phyloP scores from a whole-genome alignment of 2,797 vertebrate species.

The Alauda arvensis region DNA sequence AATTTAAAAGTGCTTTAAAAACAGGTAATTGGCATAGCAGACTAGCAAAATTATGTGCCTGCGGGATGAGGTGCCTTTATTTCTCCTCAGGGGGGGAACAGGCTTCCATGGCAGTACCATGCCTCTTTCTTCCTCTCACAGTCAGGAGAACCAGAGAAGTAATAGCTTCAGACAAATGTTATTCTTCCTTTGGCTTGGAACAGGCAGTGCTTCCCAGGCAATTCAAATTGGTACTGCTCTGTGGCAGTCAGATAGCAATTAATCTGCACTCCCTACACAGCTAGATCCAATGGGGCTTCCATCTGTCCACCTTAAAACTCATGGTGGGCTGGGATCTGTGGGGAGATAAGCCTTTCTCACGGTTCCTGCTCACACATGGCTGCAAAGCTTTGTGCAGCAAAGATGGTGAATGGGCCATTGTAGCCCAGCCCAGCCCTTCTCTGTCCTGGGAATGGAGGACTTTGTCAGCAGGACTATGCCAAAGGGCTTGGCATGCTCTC shows the following conservation, averaged over 20 bases:
- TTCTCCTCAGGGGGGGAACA: not conserved
- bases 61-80: constrained; percentile 20
- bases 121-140: not conserved
- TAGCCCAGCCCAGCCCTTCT: not conserved
- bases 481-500: not conserved
- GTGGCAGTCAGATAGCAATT: constrained; percentile 24
- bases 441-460: not conserved
- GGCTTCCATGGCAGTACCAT: not conserved
- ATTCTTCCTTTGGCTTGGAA: constrained; percentile 41
- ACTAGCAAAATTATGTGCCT: not conserved
- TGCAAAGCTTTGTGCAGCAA: not conserved
- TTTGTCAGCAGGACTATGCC: not conserved
- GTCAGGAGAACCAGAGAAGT: constrained; percentile 6
- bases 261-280: constrained; percentile 27
- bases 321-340: not conserved
- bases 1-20: constrained; percentile 49
- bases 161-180: constrained; percentile 36
- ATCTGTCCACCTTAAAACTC: constrained; percentile 33
- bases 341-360: not conserved
- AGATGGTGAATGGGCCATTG: not conserved
- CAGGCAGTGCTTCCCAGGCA: constrained; percentile 5
- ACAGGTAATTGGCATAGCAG: constrained; percentile 41
- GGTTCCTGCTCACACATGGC: not conserved
- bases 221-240: constrained; percentile 1
- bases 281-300: constrained; percentile 42